Conservation (phyloP, 2,113 vertebrate genomes). For the Erpornis zantholeuca region DNA sequence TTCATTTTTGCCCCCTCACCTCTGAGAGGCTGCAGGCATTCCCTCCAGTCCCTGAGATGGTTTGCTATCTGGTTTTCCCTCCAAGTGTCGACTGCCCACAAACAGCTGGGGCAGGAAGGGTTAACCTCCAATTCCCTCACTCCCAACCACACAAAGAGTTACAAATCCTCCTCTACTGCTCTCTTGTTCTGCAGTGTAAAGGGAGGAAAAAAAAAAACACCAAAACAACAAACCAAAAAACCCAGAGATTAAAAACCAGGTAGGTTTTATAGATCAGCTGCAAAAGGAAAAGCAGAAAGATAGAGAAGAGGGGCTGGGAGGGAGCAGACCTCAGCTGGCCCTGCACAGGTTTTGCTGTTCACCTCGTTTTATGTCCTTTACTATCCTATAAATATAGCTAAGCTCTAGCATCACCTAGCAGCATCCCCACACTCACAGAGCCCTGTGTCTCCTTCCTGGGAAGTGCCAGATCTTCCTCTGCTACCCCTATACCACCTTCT, state of each 20-base stretch:
- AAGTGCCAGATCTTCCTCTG: background rate
- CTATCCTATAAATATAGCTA: background rate
- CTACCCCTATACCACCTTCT: background rate
- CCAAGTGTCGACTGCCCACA: background rate
- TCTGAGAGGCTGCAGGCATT: background rate
- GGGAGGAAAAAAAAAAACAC: background rate
- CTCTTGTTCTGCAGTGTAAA: background rate
- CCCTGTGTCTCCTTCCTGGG: background rate
- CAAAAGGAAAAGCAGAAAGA: background rate
- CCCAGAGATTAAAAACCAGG: background rate
- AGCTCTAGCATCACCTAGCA: background rate
- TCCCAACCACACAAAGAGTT: background rate
- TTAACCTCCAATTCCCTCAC: background rate
- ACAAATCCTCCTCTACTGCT: background rate
- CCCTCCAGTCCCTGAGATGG: background rate
- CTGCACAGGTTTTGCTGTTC: background rate
- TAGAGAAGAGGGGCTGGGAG: background rate
- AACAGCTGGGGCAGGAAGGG: background rate
- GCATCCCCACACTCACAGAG: background rate
- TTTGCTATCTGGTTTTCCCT: background rate
- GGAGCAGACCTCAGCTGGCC: background rate
- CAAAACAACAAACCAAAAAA: background rate
- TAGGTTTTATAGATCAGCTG: conserved; percentile 12
- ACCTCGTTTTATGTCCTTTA: background rate
- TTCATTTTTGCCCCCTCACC: background rate